A percentile compares a stretch with the other conserved stretches of the same genome.
phyloP scores from a whole-genome alignment of 2,888 invertebrate species.

The Spialia ferax region DNA sequence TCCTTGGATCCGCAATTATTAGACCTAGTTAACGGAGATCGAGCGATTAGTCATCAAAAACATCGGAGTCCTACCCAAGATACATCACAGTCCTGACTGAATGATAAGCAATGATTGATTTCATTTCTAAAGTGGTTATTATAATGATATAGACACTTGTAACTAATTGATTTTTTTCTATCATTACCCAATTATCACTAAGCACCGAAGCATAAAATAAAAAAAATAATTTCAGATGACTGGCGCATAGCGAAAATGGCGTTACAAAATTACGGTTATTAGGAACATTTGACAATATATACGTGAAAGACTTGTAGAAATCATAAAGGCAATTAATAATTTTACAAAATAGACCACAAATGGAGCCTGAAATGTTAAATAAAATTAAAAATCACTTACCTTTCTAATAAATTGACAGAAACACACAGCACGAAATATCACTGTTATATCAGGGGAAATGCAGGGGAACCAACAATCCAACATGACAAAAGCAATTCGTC shows the following conservation, averaged over 20 bases:
- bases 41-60: constrained; percentile 70
- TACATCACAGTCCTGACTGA: neutral
- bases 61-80: constrained; percentile 38
- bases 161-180: constrained; percentile 35
- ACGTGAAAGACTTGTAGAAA: neutral
- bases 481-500: constrained; percentile 26
- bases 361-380: constrained; percentile 42
- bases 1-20: constrained; percentile 55
- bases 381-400: constrained; percentile 70
- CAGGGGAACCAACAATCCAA: too few species aligned
- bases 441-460: constrained; percentile 52
- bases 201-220: constrained; percentile 52
- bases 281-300: constrained; percentile 38
- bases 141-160: neutral
- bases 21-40: constrained; percentile 54
- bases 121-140: neutral
- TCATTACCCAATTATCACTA: constrained; percentile 40
- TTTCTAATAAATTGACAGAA: constrained; percentile 80
- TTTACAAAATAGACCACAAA: constrained; percentile 25
- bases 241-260: constrained; percentile 81
- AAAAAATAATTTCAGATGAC: constrained; percentile 67
- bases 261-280: constrained; percentile 69
- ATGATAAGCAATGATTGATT: neutral
- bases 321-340: constrained; percentile 17
- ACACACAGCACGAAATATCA: constrained; percentile 77